These are phyloP conservation scores for Watsonalla binaria DNA, from an alignment of 2,888 invertebrate species.

Conservation along the genomic window DNA sequence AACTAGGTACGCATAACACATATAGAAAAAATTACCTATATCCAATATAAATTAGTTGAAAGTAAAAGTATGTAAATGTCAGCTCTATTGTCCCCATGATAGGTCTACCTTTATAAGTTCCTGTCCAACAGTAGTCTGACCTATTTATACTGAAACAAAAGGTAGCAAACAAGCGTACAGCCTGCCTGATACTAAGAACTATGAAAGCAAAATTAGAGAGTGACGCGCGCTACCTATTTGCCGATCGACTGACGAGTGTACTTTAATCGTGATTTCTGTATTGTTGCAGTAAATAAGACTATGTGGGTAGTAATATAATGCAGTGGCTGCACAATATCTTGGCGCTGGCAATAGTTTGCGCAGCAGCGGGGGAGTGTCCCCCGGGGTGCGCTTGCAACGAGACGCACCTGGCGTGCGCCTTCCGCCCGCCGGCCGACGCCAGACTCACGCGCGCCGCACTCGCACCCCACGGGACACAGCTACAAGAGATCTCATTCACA, in stretches of 20 bases:
- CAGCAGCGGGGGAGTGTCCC: conserved; percentile 57
- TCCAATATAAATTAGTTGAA: no score
- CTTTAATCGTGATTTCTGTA: conserved; percentile 26
- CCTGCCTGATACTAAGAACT: no score
- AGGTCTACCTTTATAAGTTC: no score
- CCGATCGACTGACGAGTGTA: neutral
- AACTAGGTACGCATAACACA: no score
- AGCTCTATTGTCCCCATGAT: no score
- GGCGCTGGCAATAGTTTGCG: conserved; percentile 71
- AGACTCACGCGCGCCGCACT: conserved; percentile 39
- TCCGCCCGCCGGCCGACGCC: conserved; percentile 33
- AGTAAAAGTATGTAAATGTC: no score
- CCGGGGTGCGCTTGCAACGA: conserved; percentile 52
- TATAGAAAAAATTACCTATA: no score
- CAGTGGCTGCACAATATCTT: conserved; percentile 76
- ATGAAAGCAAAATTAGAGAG: no score
- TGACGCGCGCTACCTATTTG: no score
- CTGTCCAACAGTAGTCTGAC: no score
- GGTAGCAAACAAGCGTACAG: no score
- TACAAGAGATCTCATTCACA: conserved; percentile 77
- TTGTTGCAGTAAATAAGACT: conserved; percentile 75
- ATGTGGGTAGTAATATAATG: conserved; percentile 76
- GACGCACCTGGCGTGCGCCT: conserved; percentile 47
- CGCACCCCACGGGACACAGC: conserved; percentile 35
- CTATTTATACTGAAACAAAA: no score